A percentile compares a stretch with the other conserved stretches of the same genome.
phyloP scores from a whole-genome alignment of 1,140 invertebrate genomes.

The Diorhabda elongata region DNA sequence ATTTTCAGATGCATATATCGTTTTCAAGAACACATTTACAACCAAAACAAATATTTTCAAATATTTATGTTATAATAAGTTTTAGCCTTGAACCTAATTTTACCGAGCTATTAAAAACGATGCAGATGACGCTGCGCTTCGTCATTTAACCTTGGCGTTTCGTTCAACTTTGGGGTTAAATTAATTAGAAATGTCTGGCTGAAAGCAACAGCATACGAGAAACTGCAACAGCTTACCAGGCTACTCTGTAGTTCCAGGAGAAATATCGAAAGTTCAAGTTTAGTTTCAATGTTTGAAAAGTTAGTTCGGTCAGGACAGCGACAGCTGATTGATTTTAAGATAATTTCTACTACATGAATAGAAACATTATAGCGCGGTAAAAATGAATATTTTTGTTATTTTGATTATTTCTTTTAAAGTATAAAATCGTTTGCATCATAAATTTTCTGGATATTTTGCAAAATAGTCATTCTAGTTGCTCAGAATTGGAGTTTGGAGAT shows the following conservation, averaged over 20 bases:
- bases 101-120: not conserved
- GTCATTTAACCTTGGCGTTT: slow-evolving; percentile 14
- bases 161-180: slow-evolving; percentile 21
- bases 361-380: too few species aligned
- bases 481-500: too few species aligned
- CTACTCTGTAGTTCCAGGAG: slow-evolving; percentile 4
- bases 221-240: not conserved
- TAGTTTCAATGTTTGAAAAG: slow-evolving; percentile 5
- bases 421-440: too few species aligned
- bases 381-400: too few species aligned
- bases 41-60: not conserved
- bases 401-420: too few species aligned
- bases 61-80: not conserved
- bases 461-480: too few species aligned
- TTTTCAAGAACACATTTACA: too few species aligned
- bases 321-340: not conserved
- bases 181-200: slow-evolving; percentile 18
- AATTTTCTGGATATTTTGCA: too few species aligned
- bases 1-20: too few species aligned
- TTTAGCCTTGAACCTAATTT: slow-evolving; percentile 2
- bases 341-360: too few species aligned
- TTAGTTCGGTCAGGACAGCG: not conserved
- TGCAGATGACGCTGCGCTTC: slow-evolving; percentile 4
- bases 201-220: slow-evolving; percentile 9
- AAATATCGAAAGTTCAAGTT: slow-evolving; percentile 13